A percentile compares a stretch with the other conserved stretches of the same genome.
Conservation (phyloP, 2,888 invertebrate species). For the Scaeva pyrastri region DNA sequence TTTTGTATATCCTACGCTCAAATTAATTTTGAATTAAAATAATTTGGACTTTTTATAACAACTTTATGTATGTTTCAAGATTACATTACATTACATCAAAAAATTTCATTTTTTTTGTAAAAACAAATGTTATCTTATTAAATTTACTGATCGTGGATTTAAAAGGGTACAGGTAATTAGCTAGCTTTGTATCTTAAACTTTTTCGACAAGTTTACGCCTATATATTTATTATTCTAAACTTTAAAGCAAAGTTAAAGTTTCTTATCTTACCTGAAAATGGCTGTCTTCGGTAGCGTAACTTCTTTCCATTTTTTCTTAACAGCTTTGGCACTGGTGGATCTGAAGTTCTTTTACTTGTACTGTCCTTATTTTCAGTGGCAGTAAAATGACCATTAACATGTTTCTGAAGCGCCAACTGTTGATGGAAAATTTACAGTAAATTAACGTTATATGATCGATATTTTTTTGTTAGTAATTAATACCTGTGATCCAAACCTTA, state of each 20-base stretch:
- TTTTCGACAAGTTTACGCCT: slow-evolving; percentile 4
- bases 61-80: no score
- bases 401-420: slow-evolving; percentile 91
- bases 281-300: slow-evolving; percentile 93
- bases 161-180: no score
- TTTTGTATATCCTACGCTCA: no score
- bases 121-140: no score
- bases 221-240: background rate
- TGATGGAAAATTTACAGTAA: slow-evolving; percentile 28
- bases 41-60: no score
- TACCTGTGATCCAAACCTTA: slow-evolving; percentile 94
- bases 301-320: slow-evolving; percentile 95
- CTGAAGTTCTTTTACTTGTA: slow-evolving; percentile 88
- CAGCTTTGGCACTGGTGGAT: slow-evolving; percentile 90
- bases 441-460: background rate
- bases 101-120: no score
- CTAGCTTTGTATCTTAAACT: no score
- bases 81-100: no score
- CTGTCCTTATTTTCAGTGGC: slow-evolving; percentile 85
- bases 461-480: slow-evolving; percentile 76
- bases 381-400: slow-evolving; percentile 96
- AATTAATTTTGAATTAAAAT: no score
- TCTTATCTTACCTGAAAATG: slow-evolving; percentile 91
- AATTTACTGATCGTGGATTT: no score
- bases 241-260: background rate